These are phyloP conservation scores for Onthophagus sagittarius DNA, from an alignment of 2,888 invertebrate species.

Conservation along the genomic window DNA sequence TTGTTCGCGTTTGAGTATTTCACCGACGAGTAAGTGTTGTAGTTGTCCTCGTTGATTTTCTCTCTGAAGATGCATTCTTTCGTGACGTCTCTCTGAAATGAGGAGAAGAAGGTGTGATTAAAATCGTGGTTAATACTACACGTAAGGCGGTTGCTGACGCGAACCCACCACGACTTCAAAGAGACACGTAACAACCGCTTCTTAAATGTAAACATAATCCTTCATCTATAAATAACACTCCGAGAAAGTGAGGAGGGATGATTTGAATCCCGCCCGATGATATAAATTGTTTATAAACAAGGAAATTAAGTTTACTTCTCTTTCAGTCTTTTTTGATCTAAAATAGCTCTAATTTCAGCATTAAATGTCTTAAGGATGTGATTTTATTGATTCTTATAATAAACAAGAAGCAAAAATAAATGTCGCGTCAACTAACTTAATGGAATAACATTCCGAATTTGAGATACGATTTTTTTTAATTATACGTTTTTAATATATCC, in stretches of 20 bases:
- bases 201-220: background rate
- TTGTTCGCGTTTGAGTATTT: slow-evolving; percentile 67
- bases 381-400: too few relatives aligned
- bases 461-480: too few relatives aligned
- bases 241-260: background rate
- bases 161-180: background rate
- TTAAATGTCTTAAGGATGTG: too few relatives aligned
- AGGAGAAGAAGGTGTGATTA: slow-evolving; percentile 37
- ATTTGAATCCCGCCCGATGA: background rate
- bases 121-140: background rate
- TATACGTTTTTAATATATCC: too few relatives aligned
- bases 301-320: background rate
- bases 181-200: background rate
- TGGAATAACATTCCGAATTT: too few relatives aligned
- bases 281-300: background rate
- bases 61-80: slow-evolving; percentile 82
- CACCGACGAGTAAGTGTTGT: slow-evolving; percentile 78
- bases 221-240: background rate
- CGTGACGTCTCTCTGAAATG: slow-evolving; percentile 80
- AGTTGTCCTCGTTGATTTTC: slow-evolving; percentile 78
- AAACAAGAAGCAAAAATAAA: too few relatives aligned
- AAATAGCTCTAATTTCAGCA: too few relatives aligned
- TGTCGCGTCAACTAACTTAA: too few relatives aligned
- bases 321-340: too few relatives aligned
- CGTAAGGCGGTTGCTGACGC: background rate